Conservation (phyloP, 2,797 vertebrate species). For the Decapterus maruadsi region DNA sequence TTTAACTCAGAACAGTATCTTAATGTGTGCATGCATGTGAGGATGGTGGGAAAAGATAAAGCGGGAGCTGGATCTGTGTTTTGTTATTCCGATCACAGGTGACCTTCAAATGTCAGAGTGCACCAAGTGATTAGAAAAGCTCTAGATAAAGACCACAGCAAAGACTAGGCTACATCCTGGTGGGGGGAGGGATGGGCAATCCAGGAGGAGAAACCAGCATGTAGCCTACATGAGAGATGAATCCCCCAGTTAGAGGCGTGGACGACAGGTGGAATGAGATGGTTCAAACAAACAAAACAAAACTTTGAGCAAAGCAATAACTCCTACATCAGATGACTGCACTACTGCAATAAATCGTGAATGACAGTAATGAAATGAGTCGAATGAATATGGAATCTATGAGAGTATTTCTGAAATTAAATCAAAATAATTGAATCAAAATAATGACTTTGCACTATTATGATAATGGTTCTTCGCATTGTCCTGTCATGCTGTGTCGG, state of each 20-base stretch:
- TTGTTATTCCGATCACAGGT: constrained; percentile 60
- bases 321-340: constrained; percentile 18
- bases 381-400: constrained; percentile 14
- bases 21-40: background rate
- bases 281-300: constrained; percentile 7
- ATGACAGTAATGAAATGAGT: constrained; percentile 35
- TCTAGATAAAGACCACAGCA: constrained; percentile 45
- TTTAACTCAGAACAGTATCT: constrained; percentile 3
- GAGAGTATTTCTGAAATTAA: constrained; percentile 22
- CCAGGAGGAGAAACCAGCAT: background rate
- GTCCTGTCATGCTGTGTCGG: constrained; percentile 3
- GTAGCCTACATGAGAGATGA: background rate
- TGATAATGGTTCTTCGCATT: constrained; percentile 26
- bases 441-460: constrained; percentile 30
- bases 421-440: constrained; percentile 24
- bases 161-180: constrained; percentile 20
- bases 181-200: constrained; percentile 6
- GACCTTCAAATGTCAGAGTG: constrained; percentile 61
- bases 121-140: constrained; percentile 51
- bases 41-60: constrained; percentile 23
- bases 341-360: constrained; percentile 10
- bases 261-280: background rate
- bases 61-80: constrained; percentile 39
- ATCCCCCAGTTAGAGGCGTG: background rate
- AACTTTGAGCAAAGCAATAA: background rate